Evolutionary conservation across 2,797 vertebrate species (phyloP).

Genomic region (Ceyx erithaca): DNA sequence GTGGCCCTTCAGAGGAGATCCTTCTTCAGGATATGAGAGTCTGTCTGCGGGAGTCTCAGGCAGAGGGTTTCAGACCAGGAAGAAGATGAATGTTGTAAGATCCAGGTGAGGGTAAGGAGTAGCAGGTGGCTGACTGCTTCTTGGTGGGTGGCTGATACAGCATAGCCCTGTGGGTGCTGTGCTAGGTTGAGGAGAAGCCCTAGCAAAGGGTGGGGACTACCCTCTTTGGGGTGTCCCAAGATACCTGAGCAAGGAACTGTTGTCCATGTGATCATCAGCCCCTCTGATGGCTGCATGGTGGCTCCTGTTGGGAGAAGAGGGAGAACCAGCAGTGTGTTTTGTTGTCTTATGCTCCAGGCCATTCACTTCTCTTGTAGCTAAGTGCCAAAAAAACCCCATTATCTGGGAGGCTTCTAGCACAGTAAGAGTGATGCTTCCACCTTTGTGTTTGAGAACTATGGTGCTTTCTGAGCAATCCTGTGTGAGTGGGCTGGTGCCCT

Average conservation of each 20-base stretch:
- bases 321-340: neutral
- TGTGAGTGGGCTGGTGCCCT: neutral
- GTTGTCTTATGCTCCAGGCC: neutral
- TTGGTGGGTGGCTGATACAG: too few species aligned
- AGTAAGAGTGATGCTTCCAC: neutral
- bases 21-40: neutral
- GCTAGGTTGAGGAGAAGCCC: neutral
- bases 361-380: neutral
- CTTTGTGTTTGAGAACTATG: neutral
- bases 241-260: rapidly evolving
- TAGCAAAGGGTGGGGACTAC: neutral
- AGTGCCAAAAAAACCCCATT: neutral
- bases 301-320: neutral
- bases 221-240: neutral
- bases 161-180: rapidly evolving
- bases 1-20: neutral
- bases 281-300: rapidly evolving
- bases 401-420: neutral
- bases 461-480: neutral
- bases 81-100: rapidly evolving
- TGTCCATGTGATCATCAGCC: neutral
- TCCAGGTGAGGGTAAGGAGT: neutral
- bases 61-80: neutral
- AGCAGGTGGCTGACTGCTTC: rapidly evolving
- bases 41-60: neutral